These are phyloP conservation scores for Alosa sapidissima DNA, from an alignment of 2,797 vertebrate species.

Conservation along the genomic window DNA sequence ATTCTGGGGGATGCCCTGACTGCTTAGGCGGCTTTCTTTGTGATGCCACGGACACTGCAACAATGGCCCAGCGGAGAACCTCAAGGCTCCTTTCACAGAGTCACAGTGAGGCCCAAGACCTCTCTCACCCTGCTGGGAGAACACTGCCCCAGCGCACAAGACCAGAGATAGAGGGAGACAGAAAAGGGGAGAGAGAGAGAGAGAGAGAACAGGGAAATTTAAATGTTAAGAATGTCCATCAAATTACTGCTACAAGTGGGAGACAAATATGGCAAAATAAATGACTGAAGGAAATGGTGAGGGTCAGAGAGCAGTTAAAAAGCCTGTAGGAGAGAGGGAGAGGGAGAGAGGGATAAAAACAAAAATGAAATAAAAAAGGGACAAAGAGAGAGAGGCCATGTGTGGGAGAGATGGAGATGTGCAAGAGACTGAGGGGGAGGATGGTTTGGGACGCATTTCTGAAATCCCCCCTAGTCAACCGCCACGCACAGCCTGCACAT, in stretches of 20 bases:
- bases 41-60: constrained; percentile 39
- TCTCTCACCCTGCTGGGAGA: background rate
- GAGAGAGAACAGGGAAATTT: background rate
- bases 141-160: background rate
- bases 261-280: background rate
- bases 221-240: background rate
- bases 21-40: background rate
- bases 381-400: background rate
- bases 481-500: background rate
- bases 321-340: too few relatives aligned
- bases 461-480: constrained; percentile 34
- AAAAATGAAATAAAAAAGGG: background rate
- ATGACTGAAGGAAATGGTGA: background rate
- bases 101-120: background rate
- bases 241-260: background rate
- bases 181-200: background rate
- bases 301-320: background rate
- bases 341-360: background rate
- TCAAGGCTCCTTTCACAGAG: background rate
- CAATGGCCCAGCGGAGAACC: constrained; percentile 28
- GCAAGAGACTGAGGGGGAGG: constrained; percentile 11
- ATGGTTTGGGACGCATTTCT: constrained; percentile 29
- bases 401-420: background rate
- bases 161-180: background rate
- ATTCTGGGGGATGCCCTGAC: constrained; percentile 25